These are phyloP conservation scores for Fissipunctia ypsillon DNA, from an alignment of 2,888 invertebrate species.

Conservation along the genomic window DNA sequence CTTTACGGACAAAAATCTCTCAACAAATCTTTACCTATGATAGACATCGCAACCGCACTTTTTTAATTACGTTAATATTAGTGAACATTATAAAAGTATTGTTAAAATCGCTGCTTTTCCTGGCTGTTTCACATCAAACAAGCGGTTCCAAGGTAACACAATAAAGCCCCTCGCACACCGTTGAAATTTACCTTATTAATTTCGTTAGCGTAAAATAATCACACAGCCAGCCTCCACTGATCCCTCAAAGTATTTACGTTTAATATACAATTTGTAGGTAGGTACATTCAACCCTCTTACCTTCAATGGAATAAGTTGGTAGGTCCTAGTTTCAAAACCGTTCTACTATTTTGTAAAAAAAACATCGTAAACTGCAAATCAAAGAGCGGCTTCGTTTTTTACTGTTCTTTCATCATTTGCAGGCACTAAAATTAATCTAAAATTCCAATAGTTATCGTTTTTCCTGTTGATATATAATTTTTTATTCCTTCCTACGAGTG, in stretches of 20 bases:
- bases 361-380: background rate
- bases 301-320: background rate
- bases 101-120: slow-evolving; percentile 62
- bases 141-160: slow-evolving; percentile 77
- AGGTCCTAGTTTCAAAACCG: background rate
- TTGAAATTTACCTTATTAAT: slow-evolving; percentile 86
- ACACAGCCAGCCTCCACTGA: slow-evolving; percentile 80
- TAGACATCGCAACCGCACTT: slow-evolving; percentile 2
- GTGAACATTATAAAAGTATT: slow-evolving; percentile 54
- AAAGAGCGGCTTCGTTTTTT: background rate
- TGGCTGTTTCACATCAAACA: slow-evolving; percentile 77
- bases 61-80: slow-evolving; percentile 40
- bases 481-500: background rate
- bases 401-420: no score
- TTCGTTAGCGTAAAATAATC: slow-evolving; percentile 85
- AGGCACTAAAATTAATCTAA: background rate
- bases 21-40: background rate
- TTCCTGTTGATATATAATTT: background rate
- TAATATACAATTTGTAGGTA: slow-evolving; percentile 68
- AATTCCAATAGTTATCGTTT: background rate
- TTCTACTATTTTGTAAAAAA: background rate
- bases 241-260: slow-evolving; percentile 84
- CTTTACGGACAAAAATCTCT: background rate
- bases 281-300: background rate
- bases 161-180: slow-evolving; percentile 78